Base-by-base conservation (phyloP, 2,113 vertebrate species). In the Pelusios castaneus region DNA sequence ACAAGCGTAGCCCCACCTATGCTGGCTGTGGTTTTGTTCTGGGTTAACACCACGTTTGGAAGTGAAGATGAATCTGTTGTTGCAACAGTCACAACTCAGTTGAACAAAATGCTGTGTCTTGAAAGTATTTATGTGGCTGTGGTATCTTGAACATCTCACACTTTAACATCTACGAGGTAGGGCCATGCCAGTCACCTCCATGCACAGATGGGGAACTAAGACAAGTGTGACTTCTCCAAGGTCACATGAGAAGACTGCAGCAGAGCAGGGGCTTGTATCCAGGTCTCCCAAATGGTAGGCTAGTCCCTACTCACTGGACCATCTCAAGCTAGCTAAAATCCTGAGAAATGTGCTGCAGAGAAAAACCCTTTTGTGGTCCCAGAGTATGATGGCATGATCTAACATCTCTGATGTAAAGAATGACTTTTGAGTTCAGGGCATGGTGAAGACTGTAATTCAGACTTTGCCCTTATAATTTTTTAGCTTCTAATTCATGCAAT, bases 1-100 rank as follows among this genome's bases (percentile, higher is more conserved):
- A 95, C 67, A 67, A 88, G 88, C 21, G 41, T 24, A 52, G 34
- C 60, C 47, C 67, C 43, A 55, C n/a, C 60, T 92, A 84, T 84
- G 91, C 21, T 25, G n/a, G 10, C 19, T 25, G 9, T 73, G 38
- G 5, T 27, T 54, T 31, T 73, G 51, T 76, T n/a, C n/a, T 27
- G 27, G 14, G 14, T 41, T 93, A 67, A 63, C 88, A 38, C 92
- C 88, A 2, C 58, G 47, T 79, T 45, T 45, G 56, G 89, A 90
- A 54, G 89, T 82, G 38, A 83, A 27, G 31, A 16, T 84, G 1
- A 92, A 52, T 85, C 80, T 34, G 14, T 54, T 2, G 8, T 41
- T 91, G 52, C 38, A 19, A 80, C n/a, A 55, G n/a, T 43, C 38
- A 11, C 12, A 73, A 73, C 38, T 41, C 24, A 38, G 21, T 13